Conservation (phyloP, 2,888 invertebrate species). For the Drosophila histrio region DNA sequence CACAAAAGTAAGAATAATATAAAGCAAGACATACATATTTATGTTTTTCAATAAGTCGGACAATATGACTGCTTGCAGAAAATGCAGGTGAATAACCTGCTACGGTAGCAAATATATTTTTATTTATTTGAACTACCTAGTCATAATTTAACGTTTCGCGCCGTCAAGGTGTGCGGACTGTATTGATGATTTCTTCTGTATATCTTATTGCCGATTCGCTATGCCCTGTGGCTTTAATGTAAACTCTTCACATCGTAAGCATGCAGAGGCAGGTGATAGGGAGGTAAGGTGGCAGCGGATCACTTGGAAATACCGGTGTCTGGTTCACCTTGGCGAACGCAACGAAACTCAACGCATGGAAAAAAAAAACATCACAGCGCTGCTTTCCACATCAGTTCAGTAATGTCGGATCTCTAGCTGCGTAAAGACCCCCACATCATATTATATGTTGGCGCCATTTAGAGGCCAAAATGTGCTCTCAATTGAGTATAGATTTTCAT, state of each 20-base stretch:
- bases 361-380: conserved; percentile 17
- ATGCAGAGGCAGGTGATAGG: conserved; percentile 14
- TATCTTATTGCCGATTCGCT: not conserved
- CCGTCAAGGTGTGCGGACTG: not conserved
- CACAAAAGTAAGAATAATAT: not conserved
- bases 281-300: conserved; percentile 3
- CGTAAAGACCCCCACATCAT: conserved; percentile 3
- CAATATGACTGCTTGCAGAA: conserved; percentile 14
- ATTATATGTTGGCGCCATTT: conserved; percentile 32
- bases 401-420: conserved; percentile 16
- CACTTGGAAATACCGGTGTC: conserved; percentile 33
- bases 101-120: conserved; percentile 13
- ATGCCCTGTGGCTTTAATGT: conserved; percentile 4
- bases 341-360: conserved; percentile 8
- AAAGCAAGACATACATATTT: not conserved
- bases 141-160: not conserved
- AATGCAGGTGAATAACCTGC: conserved; percentile 46
- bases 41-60: not conserved
- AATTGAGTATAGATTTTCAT: conserved; percentile 14
- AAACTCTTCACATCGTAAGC: not conserved
- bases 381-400: conserved; percentile 62
- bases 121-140: not conserved
- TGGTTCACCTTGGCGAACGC: conserved; percentile 53
- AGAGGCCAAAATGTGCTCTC: conserved; percentile 23
- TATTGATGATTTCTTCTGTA: not conserved